Percentiles rank a stretch among this genome's conserved stretches.
These are phyloP conservation scores for Intellagama lesueurii DNA, from an alignment of 2,797 vertebrate genomes.

Conservation along the genomic window DNA sequence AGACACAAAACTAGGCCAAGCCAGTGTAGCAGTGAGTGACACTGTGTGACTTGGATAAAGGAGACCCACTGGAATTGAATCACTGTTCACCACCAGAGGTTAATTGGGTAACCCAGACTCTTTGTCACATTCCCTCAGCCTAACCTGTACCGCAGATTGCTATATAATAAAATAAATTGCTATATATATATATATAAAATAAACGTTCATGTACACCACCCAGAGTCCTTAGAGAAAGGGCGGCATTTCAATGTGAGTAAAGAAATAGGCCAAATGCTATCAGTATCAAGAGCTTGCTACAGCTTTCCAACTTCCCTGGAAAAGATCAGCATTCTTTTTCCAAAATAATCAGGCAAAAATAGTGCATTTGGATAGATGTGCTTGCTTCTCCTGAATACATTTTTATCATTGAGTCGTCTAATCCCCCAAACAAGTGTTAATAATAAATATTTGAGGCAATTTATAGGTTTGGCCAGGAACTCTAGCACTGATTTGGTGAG, in stretches of 20 bases:
- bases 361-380: background rate
- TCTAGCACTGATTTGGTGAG: conserved; percentile 61
- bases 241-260: background rate
- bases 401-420: conserved; percentile 40
- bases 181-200: no score
- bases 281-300: background rate
- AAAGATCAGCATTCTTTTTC: background rate
- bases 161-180: no score
- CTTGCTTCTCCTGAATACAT: background rate
- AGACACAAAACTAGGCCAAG: background rate
- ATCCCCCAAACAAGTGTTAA: conserved; percentile 31
- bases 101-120: background rate
- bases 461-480: conserved; percentile 35
- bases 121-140: background rate
- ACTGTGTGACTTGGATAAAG: background rate
- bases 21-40: background rate
- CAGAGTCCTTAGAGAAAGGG: background rate
- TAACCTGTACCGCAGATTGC: background rate
- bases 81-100: background rate
- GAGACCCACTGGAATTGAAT: background rate
- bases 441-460: conserved; percentile 29
- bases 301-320: background rate
- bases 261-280: background rate
- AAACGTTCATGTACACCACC: background rate
- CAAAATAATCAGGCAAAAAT: background rate